Percentiles rank a stretch among this genome's conserved stretches.
phyloP scores from a whole-genome alignment of 2,113 vertebrate genomes.

The Periophthalmodon schlosseri region DNA sequence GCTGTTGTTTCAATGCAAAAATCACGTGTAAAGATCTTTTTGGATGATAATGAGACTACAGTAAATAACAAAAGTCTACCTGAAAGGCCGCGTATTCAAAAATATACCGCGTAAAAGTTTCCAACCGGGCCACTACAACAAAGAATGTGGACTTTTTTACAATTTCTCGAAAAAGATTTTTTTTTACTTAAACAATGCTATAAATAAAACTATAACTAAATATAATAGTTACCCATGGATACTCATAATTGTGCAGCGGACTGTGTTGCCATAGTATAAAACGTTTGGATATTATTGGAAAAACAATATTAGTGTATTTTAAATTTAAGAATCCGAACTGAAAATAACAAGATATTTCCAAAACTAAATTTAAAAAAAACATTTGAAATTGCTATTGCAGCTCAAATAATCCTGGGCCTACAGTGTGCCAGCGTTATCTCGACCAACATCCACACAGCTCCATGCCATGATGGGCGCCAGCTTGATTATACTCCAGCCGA shows the following conservation, averaged over 20 bases:
- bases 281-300: not conserved
- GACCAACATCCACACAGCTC: not conserved
- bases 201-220: too few relatives aligned
- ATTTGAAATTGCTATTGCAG: not conserved
- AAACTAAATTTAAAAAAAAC: not conserved
- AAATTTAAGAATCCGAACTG: too few relatives aligned
- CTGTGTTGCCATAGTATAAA: not conserved
- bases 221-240: too few relatives aligned
- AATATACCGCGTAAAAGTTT: not conserved
- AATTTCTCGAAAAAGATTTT: not conserved
- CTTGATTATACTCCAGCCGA: not conserved
- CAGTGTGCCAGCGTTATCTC: not conserved
- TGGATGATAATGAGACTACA: not conserved
- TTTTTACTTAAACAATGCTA: too few relatives aligned
- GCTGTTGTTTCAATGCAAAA: not conserved
- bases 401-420: not conserved
- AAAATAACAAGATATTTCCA: not conserved
- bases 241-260: too few relatives aligned
- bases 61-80: not conserved
- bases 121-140: not conserved
- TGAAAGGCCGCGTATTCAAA: not conserved
- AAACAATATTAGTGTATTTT: not conserved
- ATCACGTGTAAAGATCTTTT: not conserved
- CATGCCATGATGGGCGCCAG: not conserved
- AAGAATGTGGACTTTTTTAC: not conserved